Evolutionary conservation across 2,113 vertebrate species (phyloP).

Genomic region (Perccottus glenii): DNA sequence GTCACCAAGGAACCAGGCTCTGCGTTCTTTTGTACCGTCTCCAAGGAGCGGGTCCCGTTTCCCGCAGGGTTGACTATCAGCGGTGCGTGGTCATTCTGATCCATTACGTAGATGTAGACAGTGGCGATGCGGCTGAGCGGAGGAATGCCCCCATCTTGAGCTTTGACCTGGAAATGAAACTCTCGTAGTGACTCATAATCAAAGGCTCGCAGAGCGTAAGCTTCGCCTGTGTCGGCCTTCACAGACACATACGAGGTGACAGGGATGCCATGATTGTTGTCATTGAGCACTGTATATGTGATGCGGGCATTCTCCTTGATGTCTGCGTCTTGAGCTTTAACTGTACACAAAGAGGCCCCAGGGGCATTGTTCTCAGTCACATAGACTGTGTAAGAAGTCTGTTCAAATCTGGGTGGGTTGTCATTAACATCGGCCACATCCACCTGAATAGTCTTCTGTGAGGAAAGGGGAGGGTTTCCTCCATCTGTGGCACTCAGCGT

Average conservation of each 20-base stretch:
- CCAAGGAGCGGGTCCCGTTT: conserved; percentile 87
- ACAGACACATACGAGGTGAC: conserved; percentile 92
- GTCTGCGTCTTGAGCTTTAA: conserved; percentile 91
- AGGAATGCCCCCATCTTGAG: conserved; percentile 91
- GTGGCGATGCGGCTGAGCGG: conserved; percentile 91
- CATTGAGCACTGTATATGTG: conserved; percentile 90
- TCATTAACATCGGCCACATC: conserved; percentile 95
- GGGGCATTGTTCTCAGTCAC: conserved; percentile 91
- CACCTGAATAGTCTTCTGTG: conserved; percentile 88
- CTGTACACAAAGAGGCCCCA: conserved; percentile 87
- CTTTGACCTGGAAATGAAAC: conserved; percentile 93
- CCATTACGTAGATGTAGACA: conserved; percentile 90
- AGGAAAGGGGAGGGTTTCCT: conserved; percentile 90
- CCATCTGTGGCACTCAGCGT: conserved; percentile 92
- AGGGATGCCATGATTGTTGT: conserved; percentile 93
- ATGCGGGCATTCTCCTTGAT: conserved; percentile 90
- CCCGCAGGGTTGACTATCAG: conserved; percentile 89
- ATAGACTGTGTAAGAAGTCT: conserved; percentile 90
- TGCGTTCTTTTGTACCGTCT: conserved; percentile 89
- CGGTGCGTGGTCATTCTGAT: conserved; percentile 93
- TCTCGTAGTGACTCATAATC: conserved; percentile 95
- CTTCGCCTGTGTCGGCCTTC: conserved; percentile 87
- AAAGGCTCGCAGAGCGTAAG: conserved; percentile 92
- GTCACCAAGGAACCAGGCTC: conserved; percentile 91
- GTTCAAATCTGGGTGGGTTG: conserved; percentile 90